Evolutionary conservation across 2,888 invertebrate species (phyloP), one percentile per base, ranked within the genome.

Genomic region (Stenchaetothrips biformis): DNA sequence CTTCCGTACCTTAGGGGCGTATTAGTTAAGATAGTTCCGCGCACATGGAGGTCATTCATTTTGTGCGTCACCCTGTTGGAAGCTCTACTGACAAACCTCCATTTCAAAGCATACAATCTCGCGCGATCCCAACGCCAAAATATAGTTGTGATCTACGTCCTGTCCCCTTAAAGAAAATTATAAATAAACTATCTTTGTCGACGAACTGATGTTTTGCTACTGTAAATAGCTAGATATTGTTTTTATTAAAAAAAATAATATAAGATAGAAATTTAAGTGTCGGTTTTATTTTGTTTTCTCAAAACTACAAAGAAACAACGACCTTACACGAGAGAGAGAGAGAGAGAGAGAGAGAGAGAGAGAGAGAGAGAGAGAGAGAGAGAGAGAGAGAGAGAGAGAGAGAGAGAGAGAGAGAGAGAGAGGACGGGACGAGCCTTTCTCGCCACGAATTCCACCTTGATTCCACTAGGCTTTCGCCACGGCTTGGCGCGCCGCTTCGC

Each of bases 141-240:
- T 25, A 74, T n/a, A 21, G 67, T 74, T 74, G 67, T 74, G 67
- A 74, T 74, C 67, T 74, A 74, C 67, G 67, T 74, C 25, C 67
- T 74, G 67, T 74, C 67, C 67, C 59, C 25, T 7, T 8, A 25
- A 74, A 25, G 25, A 9, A 25, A 74, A 74, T 9, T 25, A 9
- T 25, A 25, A 74, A 74, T 21, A 21, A 74, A 74, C 67, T 74
- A 74, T 74, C 67, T 74, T 74, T 74, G 67, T 74, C 67, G 67
- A 74, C 25, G 67, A 74, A 74, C 67, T 74, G 67, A 74, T 74
- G 67, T 74, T 74, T 74, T 74, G 67, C 67, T 74, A 74, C 67
- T 74, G 67, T 74, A 74, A 25, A 74, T 25, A 74, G 67, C 67
- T 74, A 74, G 67, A 74, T 74, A 74, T 74, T 74, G 67, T 74